phyloP scores from a whole-genome alignment of 1,140 invertebrate genomes.

The Eubasilissa regina region DNA sequence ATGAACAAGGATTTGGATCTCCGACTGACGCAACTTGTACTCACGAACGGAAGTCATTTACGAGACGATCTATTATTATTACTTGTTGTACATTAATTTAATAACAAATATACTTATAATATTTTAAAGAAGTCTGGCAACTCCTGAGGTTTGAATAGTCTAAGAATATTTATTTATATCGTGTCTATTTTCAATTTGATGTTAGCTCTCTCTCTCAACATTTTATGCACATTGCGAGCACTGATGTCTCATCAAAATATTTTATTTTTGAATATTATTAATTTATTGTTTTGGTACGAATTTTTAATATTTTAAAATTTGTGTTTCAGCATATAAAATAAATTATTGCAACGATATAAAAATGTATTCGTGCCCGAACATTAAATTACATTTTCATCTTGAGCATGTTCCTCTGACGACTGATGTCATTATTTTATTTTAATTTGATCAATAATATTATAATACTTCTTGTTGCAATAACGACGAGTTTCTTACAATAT shows the following conservation, averaged over 20 bases:
- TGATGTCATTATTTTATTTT: not conserved
- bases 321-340: not conserved
- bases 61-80: too few species aligned
- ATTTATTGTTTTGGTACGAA: not conserved
- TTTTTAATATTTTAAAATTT: not conserved
- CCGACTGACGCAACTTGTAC: too few species aligned
- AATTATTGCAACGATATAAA: not conserved
- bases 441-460: too few species aligned
- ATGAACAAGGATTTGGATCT: too few species aligned
- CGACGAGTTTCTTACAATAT: not conserved
- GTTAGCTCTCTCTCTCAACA: not conserved
- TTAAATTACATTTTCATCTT: conserved; percentile 22
- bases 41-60: too few species aligned
- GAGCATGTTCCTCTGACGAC: conserved; percentile 21
- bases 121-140: too few species aligned
- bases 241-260: conserved; percentile 19
- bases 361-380: not conserved
- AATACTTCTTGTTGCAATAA: too few species aligned
- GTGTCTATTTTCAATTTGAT: not conserved
- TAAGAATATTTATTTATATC: not conserved
- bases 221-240: too few species aligned
- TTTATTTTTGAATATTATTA: not conserved
- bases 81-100: too few species aligned
- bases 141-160: conserved; percentile 5
- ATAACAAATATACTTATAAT: too few species aligned